These are phyloP conservation scores for Zaprionus capensis DNA, from an alignment of 1,140 invertebrate genomes.

Conservation along the genomic window DNA sequence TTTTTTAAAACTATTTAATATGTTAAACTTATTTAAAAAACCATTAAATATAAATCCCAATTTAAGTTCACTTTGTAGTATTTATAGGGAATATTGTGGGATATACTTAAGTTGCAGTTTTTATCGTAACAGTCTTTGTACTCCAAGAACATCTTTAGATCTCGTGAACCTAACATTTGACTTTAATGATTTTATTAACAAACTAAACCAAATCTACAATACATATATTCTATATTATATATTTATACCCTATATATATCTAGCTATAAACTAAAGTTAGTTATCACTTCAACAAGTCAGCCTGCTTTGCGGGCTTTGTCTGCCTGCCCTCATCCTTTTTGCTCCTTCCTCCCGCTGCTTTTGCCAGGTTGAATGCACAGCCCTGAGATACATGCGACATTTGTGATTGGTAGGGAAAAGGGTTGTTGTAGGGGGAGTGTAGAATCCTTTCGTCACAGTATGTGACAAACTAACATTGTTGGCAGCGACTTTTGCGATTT, in stretches of 20 bases:
- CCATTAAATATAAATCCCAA: no score
- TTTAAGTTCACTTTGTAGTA: no score
- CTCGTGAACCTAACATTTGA: not conserved
- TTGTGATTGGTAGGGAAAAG: constrained; percentile 15
- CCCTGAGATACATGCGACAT: constrained; percentile 2
- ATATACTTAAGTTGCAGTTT: no score
- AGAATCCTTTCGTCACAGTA: not conserved
- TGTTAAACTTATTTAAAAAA: no score
- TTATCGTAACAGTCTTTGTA: not conserved
- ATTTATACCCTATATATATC: not conserved
- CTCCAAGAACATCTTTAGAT: not conserved
- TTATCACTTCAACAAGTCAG: not conserved
- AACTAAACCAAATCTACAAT: not conserved
- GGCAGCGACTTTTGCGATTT: constrained; percentile 31
- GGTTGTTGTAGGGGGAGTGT: not conserved
- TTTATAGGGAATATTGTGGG: no score
- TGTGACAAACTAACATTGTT: constrained; percentile 7
- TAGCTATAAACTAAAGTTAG: not conserved
- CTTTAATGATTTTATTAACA: no score
- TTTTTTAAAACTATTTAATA: no score
- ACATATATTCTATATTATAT: not conserved
- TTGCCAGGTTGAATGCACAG: constrained; percentile 2
- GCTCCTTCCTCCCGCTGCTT: not conserved
- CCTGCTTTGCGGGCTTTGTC: not conserved
- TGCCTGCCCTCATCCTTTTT: not conserved